Evolutionary conservation across 53 echinoderm and acorn worm species (phyloP).

Genomic region (Antedon mediterranea): DNA sequence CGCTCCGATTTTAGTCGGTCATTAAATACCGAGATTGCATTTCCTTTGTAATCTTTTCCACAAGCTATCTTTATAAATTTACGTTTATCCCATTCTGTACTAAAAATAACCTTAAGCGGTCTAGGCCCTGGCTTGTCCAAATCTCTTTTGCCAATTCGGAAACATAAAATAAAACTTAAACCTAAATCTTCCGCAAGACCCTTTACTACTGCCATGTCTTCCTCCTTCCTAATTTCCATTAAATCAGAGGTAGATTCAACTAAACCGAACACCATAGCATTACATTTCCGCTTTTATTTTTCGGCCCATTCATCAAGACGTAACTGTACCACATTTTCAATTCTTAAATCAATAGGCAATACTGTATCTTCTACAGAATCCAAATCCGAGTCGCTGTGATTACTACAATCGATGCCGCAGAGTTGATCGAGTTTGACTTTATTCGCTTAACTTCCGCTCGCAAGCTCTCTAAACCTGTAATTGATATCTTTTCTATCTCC

Average conservation of each 20-base stretch:
- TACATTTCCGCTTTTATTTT: neutral
- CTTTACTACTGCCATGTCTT: no score
- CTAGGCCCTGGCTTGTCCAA: no score
- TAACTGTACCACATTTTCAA: neutral
- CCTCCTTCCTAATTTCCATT: no score
- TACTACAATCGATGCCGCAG: neutral
- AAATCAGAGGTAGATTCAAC: no score
- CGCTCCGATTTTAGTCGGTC: neutral
- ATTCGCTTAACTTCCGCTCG: neutral
- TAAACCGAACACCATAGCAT: no score
- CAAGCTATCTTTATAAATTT: neutral
- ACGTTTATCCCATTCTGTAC: neutral
- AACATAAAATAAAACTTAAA: no score
- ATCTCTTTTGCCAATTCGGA: no score
- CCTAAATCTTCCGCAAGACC: no score
- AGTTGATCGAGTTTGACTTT: neutral
- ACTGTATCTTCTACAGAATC: neutral
- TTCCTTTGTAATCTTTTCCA: neutral
- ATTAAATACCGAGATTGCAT: neutral
- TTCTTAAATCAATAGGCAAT: neutral
- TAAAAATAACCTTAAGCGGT: no score
- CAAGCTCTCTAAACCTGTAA: neutral
- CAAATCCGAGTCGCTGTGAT: neutral
- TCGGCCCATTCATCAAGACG: neutral
- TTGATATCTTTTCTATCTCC: neutral